A percentile compares a stretch with the other conserved stretches of the same genome.
Evolutionary conservation across 2,888 invertebrate genomes (phyloP).

Genomic region (Thumatha senex): DNA sequence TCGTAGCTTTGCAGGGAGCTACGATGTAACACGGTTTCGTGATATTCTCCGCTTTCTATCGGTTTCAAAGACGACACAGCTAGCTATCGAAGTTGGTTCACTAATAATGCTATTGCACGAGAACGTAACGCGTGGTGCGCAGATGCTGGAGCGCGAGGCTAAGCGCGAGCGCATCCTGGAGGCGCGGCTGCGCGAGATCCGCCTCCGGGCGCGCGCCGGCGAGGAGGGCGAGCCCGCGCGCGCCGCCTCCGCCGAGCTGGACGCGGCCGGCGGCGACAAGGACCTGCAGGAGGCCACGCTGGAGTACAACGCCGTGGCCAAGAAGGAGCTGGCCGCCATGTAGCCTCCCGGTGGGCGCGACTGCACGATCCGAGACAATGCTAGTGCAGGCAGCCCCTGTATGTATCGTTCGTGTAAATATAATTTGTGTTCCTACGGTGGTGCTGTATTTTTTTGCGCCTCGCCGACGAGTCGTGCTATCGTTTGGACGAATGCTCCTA

Average conservation of each 20-base stretch:
- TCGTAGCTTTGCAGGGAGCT: too few relatives aligned
- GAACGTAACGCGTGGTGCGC: too few relatives aligned
- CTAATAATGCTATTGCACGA: too few relatives aligned
- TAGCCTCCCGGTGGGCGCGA: slow-evolving; percentile 17
- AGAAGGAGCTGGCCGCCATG: slow-evolving; percentile 40
- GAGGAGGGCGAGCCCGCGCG: slow-evolving; percentile 58
- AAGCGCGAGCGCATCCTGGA: slow-evolving; percentile 95
- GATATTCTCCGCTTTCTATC: too few relatives aligned
- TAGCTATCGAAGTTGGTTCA: too few relatives aligned
- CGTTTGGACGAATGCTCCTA: too few relatives aligned
- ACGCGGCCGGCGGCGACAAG: slow-evolving; percentile 51
- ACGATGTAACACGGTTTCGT: too few relatives aligned
- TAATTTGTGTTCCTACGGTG: too few relatives aligned
- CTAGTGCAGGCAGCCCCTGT: background rate
- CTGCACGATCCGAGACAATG: background rate
- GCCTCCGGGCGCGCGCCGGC: slow-evolving; percentile 78
- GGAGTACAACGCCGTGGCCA: slow-evolving; percentile 50
- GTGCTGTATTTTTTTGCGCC: too few relatives aligned
- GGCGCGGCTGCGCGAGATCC: slow-evolving; percentile 91
- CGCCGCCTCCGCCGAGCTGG: slow-evolving; percentile 45
- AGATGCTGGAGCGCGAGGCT: slow-evolving; percentile 94
- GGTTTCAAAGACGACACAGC: too few relatives aligned
- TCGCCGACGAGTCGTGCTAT: too few relatives aligned
- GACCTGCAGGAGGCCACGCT: slow-evolving; percentile 58
- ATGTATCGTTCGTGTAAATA: background rate